Base-by-base conservation (phyloP, 1,140 invertebrate genomes). In the Drosophila rufa region DNA sequence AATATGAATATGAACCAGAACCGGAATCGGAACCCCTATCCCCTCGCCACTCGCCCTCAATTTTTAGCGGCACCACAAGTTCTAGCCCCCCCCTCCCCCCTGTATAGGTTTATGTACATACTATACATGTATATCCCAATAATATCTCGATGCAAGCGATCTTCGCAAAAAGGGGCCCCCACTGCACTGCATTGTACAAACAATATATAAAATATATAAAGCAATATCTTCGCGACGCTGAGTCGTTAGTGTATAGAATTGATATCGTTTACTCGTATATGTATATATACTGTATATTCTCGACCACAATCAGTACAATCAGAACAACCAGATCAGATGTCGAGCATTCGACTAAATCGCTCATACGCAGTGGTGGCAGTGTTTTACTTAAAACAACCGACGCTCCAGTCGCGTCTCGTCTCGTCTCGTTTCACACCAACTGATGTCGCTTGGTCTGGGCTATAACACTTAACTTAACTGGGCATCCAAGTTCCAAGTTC, bases 281-380 rank as follows among this genome's bases (percentile, higher is more conserved):
- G 60, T 78, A 82, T 82, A 51, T 45, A 70, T 70, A 57, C 81
- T 83, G 81, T 83, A 84, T 69, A 62, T 57, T 56, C 53, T 40
- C 19, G 47, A 68, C 19, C 66, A 55, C 36, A 43, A 58, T 62
- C 67, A 75, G 82, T 79, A 74, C 61, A 65, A 75, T 77, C 82
- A 81, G 77, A 69, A 84, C 65, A 70, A 87, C 64, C 61, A 89
- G 56, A 70, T 79, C 78, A 85, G 78, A 90, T 67, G 73, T 79
- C 58, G 80, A 74, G 40, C 19, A 60, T 53, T 74, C 75, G 80
- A 83, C 66, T 30, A 74, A 47, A 85, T 90, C 83, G 75, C 86
- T 78, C 73, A 90, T 92, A 82, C 91, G 91, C 91, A 92, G 91
- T 92, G 91, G 91, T 92, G 91, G 91, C 91, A 92, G 91, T 92